These are phyloP conservation scores for Chouioia cunea DNA, from an alignment of 2,888 invertebrate genomes.

Conservation along the genomic window DNA sequence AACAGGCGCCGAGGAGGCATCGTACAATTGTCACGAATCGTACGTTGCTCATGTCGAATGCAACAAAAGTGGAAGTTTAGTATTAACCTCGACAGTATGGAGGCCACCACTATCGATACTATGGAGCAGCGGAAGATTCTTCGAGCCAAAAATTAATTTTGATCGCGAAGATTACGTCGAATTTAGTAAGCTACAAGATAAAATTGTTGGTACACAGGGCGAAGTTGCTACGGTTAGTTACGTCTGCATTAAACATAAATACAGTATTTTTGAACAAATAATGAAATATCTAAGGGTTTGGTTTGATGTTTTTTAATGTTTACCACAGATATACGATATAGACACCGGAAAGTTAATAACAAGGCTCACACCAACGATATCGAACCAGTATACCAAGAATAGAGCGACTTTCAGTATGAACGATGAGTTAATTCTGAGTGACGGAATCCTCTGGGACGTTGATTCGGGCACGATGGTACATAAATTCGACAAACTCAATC, in stretches of 20 bases:
- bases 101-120: conserved; percentile 85
- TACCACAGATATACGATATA: conserved; percentile 86
- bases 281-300: not conserved
- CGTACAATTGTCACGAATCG: conserved; percentile 87
- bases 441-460: conserved; percentile 96
- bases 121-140: conserved; percentile 76
- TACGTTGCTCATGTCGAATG: conserved; percentile 86
- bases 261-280: not conserved
- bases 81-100: conserved; percentile 90
- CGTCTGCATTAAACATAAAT: not conserved
- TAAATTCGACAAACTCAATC: conserved; percentile 97
- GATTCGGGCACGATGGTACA: conserved; percentile 89
- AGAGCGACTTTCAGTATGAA: conserved; percentile 93
- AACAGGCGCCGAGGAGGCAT: conserved; percentile 84
- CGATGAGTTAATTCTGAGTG: conserved; percentile 91
- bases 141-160: conserved; percentile 71
- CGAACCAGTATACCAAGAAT: conserved; percentile 94
- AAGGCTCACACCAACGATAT: conserved; percentile 83
- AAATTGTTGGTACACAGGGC: conserved; percentile 89
- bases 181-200: conserved; percentile 90
- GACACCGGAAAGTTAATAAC: conserved; percentile 81
- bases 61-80: conserved; percentile 77
- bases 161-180: conserved; percentile 92
- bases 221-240: conserved; percentile 80
- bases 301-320: conserved; percentile 13